Percentiles rank a stretch among this genome's conserved stretches.
Conservation (phyloP, 92 coral and sea anemone species). For the Paramuricea clavata region DNA sequence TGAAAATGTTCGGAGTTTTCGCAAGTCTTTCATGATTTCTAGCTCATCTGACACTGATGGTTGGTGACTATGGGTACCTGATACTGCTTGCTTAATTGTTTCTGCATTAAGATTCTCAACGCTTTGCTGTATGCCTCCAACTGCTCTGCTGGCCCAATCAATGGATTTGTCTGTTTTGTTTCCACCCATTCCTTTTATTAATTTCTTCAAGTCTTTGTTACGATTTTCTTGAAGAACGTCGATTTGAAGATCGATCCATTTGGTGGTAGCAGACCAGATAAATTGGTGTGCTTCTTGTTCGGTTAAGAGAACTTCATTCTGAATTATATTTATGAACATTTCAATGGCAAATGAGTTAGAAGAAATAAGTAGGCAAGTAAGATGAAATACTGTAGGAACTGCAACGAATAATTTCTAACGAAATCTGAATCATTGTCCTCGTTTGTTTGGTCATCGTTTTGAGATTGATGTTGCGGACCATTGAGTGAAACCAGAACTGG, state of each 20-base stretch:
- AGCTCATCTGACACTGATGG: conserved; percentile 64
- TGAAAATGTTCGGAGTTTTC: conserved; percentile 60
- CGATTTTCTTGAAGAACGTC: conserved; percentile 69
- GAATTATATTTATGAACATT: conserved; percentile 60
- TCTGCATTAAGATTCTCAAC: conserved; percentile 45
- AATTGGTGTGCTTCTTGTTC: conserved; percentile 73
- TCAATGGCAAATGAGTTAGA: conserved; percentile 75
- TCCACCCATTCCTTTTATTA: conserved; percentile 72
- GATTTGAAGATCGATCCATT: conserved; percentile 69
- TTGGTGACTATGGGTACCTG: conserved; percentile 65
- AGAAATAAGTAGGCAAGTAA: too few relatives aligned
- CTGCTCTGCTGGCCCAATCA: conserved; percentile 66
- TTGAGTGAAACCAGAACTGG: neutral
- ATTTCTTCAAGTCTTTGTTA: conserved; percentile 64
- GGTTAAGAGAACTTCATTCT: conserved; percentile 53
- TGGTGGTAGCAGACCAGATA: conserved; percentile 69
- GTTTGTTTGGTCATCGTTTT: neutral
- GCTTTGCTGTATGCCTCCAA: conserved; percentile 44
- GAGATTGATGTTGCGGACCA: neutral
- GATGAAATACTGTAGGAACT: conserved; percentile 65
- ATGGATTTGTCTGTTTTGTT: conserved; percentile 78
- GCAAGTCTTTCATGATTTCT: conserved; percentile 54
- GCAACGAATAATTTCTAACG: conserved; percentile 49
- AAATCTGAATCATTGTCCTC: conserved; percentile 36
- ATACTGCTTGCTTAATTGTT: conserved; percentile 28